Evolutionary conservation across 2,113 vertebrate genomes (phyloP), one percentile per base, ranked within the genome.

Genomic region (Ancistrus triradiatus): DNA sequence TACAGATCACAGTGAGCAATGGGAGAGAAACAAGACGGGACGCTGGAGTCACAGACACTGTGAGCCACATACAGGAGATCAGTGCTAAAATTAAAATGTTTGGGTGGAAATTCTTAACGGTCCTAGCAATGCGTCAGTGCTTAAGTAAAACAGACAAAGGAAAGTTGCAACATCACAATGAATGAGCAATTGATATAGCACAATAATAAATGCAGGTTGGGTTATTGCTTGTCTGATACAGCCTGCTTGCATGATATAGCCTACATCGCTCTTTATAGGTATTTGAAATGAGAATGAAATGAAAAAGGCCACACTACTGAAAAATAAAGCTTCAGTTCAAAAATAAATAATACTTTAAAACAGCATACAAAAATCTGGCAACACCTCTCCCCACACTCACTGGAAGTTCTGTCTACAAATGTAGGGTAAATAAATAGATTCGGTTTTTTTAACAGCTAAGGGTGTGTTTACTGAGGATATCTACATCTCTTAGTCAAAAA

Each of bases 391-490:
- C 76, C 74, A 82, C 80, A 79, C 80, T 77, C 76, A 83, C 83
- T 84, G 77, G 80, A 86, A 86, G 81, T 83, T 85, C 78, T 80
- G 80, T 83, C 83, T 87, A 85, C 80, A 88, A 86, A 88, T 83
- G 80, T 82, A 63, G 77, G 80, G 80, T 84, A 86, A 85, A 87
- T 87, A 88, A 88, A 89, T 89, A 89, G 85, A 88, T 83, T 86
- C 78, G 69, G 72, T 68, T 64, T 73, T 66, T 74, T 50, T 68
- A 82, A 85, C 83, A 82, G 81, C 79, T 82, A 78, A 59, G 73
- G 60, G 74, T 83, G 73, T 79, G 75, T 83, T 85, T 83, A 86
- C 85, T 87, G 82, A 81, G 82, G 78, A 83, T 84, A 80, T 83
- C 73, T 80, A 78, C 63, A 82, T 83, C 81, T 78, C 80, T 87